phyloP scores from a whole-genome alignment of 1,140 invertebrate genomes.

The Lordiphosa clarofinis region DNA sequence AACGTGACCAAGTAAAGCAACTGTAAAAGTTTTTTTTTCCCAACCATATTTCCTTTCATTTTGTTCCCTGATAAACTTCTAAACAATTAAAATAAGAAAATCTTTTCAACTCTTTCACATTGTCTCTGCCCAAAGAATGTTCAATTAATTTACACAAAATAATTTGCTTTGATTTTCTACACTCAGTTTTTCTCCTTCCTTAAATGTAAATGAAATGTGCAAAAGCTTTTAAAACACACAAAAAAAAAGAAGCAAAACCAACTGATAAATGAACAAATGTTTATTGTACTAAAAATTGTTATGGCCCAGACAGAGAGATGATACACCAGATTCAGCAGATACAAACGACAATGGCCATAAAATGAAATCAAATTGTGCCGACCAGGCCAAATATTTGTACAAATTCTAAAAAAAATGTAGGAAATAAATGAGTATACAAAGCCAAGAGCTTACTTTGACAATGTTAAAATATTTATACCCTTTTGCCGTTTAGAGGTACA shows the following conservation, averaged over 20 bases:
- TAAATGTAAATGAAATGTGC: conserved; percentile 47
- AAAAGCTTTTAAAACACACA: conserved; percentile 31
- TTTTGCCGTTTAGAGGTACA: too few species aligned
- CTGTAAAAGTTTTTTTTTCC: too few species aligned
- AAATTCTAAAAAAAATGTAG: conserved; percentile 22
- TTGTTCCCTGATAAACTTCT: too few species aligned
- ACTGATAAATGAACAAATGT: conserved; percentile 52
- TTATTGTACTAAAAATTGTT: conserved; percentile 59
- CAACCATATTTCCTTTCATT: too few species aligned
- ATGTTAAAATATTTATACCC: too few species aligned
- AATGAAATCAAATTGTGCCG: conserved; percentile 65
- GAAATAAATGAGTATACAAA: not conserved
- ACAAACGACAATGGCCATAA: conserved; percentile 59
- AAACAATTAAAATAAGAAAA: too few species aligned
- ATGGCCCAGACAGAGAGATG: conserved; percentile 39
- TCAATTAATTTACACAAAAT: too few species aligned
- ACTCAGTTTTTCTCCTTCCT: not conserved
- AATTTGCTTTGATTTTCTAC: not conserved
- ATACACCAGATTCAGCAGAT: conserved; percentile 9
- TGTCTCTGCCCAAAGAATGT: too few species aligned
- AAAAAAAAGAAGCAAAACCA: conserved; percentile 17
- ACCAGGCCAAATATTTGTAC: conserved; percentile 57
- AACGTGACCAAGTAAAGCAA: too few species aligned
- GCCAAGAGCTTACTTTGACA: not conserved
- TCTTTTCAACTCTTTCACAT: too few species aligned